phyloP scores from a whole-genome alignment of 2,797 vertebrate species.

The Sebastes minor region DNA sequence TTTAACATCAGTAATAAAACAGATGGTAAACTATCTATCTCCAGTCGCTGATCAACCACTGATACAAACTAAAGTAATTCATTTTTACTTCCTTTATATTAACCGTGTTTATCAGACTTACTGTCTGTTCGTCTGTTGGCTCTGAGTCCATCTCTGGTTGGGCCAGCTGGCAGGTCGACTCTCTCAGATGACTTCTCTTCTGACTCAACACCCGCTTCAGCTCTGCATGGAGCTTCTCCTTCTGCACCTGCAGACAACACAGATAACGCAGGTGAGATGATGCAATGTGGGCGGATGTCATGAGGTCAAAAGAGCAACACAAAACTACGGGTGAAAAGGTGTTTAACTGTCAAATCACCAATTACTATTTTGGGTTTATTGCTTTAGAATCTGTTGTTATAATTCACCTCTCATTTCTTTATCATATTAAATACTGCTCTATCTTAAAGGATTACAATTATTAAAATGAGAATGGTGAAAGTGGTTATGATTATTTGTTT shows the following conservation, averaged over 20 bases:
- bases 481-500: not conserved
- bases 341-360: not conserved
- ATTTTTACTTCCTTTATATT: not conserved
- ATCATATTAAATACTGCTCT: no score
- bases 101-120: conserved; percentile 43
- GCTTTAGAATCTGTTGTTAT: not conserved
- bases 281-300: not conserved
- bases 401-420: not conserved
- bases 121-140: conserved; percentile 73
- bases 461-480: not conserved
- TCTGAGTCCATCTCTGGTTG: conserved; percentile 82
- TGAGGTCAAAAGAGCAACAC: not conserved
- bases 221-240: conserved; percentile 91
- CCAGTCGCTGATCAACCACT: not conserved
- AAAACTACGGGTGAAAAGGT: not conserved
- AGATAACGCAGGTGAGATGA: not conserved
- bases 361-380: not conserved
- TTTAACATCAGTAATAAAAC: not conserved
- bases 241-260: conserved; percentile 77
- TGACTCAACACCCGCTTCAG: conserved; percentile 88
- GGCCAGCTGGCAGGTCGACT: conserved; percentile 69
- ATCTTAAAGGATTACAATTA: not conserved
- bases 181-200: conserved; percentile 82
- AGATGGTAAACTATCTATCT: not conserved
- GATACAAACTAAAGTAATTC: not conserved